A percentile compares a stretch with the other conserved stretches of the same genome.
These are phyloP conservation scores for Dunckerocampus dactyliophorus DNA, from an alignment of 2,113 vertebrate species.

Conservation along the genomic window DNA sequence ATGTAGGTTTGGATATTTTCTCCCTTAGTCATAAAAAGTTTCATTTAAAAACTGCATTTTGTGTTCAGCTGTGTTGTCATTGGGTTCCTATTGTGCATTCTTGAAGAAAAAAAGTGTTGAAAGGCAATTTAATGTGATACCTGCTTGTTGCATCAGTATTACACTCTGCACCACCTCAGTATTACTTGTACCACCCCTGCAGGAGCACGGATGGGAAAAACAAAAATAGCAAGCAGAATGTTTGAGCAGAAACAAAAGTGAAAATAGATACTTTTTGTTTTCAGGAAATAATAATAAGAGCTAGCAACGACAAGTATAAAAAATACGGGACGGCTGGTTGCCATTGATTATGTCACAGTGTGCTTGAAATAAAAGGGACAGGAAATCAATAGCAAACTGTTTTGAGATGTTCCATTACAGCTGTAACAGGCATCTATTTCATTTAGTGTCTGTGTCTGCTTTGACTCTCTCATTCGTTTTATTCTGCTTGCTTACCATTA, in stretches of 20 bases:
- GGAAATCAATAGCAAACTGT: slow-evolving; percentile 4
- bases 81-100: too few relatives aligned
- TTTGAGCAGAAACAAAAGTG: not conserved
- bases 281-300: not conserved
- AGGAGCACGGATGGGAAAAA: not conserved
- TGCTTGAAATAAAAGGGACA: not conserved
- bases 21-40: too few relatives aligned
- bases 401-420: not conserved
- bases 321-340: not conserved
- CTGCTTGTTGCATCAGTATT: slow-evolving; percentile 23
- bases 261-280: not conserved
- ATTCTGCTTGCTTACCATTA: not conserved
- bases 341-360: not conserved
- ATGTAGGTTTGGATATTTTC: too few relatives aligned
- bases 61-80: too few relatives aligned
- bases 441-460: not conserved
- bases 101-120: too few relatives aligned
- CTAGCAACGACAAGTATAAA: not conserved
- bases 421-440: not conserved
- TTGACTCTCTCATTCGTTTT: not conserved
- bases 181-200: not conserved
- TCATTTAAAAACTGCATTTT: too few relatives aligned
- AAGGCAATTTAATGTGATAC: not conserved
- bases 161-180: too few relatives aligned
- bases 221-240: not conserved